Percentiles rank a stretch among this genome's conserved stretches.
phyloP scores from a whole-genome alignment of 2,888 invertebrate species.

The Pogonocherus hispidulus region DNA sequence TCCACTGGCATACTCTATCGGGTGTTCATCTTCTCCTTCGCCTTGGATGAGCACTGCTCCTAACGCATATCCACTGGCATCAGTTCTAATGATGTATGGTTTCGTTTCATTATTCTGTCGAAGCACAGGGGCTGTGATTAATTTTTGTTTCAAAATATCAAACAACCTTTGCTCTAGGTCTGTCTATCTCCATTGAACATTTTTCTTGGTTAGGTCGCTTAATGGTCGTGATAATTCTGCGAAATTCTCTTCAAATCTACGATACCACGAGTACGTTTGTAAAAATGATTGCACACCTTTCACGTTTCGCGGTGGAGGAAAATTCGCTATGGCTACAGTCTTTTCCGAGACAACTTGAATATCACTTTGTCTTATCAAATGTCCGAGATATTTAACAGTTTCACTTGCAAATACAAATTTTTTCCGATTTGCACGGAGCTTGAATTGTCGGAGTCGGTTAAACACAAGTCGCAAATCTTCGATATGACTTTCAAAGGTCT shows the following conservation, averaged over 20 bases:
- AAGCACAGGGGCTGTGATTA: constrained; percentile 50
- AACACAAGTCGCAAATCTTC: neutral
- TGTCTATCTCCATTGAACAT: constrained; percentile 36
- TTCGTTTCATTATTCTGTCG: constrained; percentile 42
- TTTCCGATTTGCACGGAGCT: neutral
- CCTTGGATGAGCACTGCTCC: neutral
- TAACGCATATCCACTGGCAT: constrained; percentile 48
- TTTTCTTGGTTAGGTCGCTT: constrained; percentile 42
- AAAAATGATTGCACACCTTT: neutral
- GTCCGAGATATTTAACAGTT: neutral
- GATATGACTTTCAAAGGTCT: neutral
- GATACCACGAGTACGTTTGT: constrained; percentile 13
- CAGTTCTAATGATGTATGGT: constrained; percentile 52
- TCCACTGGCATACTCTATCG: constrained; percentile 50
- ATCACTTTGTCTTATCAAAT: neutral
- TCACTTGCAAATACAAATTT: neutral
- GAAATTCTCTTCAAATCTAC: constrained; percentile 12
- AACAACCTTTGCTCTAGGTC: constrained; percentile 40
- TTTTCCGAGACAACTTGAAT: neutral
- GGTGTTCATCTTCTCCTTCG: constrained; percentile 34
- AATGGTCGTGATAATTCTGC: constrained; percentile 30
- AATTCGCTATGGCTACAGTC: too few relatives aligned
- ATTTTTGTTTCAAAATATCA: constrained; percentile 40
- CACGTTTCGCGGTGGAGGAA: too few relatives aligned
- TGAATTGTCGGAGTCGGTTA: too few relatives aligned